These are phyloP conservation scores for Clostera curtula DNA, from an alignment of 2,888 invertebrate species.

Conservation along the genomic window DNA sequence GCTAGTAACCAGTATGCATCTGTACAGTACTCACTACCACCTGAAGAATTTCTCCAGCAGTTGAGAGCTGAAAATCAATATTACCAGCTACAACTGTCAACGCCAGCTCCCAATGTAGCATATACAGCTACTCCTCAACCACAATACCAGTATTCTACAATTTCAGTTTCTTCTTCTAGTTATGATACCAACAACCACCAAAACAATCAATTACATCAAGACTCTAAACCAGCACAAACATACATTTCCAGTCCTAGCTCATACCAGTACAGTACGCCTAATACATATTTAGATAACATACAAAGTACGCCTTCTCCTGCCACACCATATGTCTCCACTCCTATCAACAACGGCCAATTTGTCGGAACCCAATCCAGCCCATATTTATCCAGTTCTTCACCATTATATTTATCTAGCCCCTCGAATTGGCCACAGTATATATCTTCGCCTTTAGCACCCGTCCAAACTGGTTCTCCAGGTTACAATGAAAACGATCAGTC, in stretches of 20 bases:
- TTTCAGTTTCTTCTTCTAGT: conserved; percentile 33
- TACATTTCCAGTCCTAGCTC: conserved; percentile 40
- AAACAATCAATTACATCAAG: conserved; percentile 42
- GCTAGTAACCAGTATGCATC: conserved; percentile 69
- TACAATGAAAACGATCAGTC: conserved; percentile 44
- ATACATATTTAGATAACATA: conserved; percentile 39
- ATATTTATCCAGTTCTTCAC: conserved; percentile 58
- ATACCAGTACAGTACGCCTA: conserved; percentile 46
- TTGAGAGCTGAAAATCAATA: conserved; percentile 58
- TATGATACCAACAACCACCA: conserved; percentile 46
- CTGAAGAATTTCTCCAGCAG: conserved; percentile 64
- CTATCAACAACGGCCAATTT: conserved; percentile 48
- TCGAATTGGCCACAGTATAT: conserved; percentile 52
- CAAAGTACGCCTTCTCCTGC: conserved; percentile 55
- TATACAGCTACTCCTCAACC: conserved; percentile 64
- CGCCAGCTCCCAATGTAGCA: conserved; percentile 45
- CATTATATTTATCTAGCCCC: conserved; percentile 57
- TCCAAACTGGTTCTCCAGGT: conserved; percentile 49
- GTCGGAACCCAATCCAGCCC: conserved; percentile 47
- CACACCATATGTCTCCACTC: conserved; percentile 51
- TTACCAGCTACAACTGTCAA: conserved; percentile 46
- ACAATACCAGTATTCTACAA: conserved; percentile 56
- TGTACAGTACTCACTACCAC: conserved; percentile 65
- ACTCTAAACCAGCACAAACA: conserved; percentile 41
- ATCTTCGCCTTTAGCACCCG: conserved; percentile 53